phyloP scores from a whole-genome alignment of 2,888 invertebrate species.

The Caenorhabditis uteleia region DNA sequence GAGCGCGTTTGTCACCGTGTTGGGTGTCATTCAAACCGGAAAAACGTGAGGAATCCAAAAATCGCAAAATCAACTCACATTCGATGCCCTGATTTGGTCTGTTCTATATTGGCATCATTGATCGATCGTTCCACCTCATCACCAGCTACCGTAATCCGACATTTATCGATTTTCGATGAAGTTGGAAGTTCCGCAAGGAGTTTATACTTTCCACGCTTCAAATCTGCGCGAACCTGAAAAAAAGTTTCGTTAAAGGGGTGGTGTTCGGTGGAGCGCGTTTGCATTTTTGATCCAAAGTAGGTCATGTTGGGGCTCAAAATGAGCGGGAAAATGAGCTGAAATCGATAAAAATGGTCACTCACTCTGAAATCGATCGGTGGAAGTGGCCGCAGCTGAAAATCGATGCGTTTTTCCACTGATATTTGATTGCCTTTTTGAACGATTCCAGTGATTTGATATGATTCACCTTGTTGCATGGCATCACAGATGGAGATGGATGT shows the following conservation, averaged over 20 bases:
- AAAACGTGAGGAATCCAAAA: background rate
- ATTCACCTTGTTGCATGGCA: slow-evolving; percentile 56
- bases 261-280: too few relatives aligned
- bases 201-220: slow-evolving; percentile 58
- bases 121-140: slow-evolving; percentile 50
- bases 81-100: slow-evolving; percentile 39
- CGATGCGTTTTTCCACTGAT: slow-evolving; percentile 51
- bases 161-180: slow-evolving; percentile 48
- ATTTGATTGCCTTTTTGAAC: slow-evolving; percentile 58
- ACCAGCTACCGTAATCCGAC: slow-evolving; percentile 54
- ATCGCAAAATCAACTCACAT: slow-evolving; percentile 8
- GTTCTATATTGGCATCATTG: slow-evolving; percentile 46
- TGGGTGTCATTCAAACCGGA: too few relatives aligned
- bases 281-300: background rate
- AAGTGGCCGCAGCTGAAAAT: slow-evolving; percentile 61
- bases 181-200: slow-evolving; percentile 49
- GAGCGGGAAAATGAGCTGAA: too few relatives aligned
- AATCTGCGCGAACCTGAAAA: slow-evolving; percentile 47
- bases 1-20: background rate
- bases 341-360: too few relatives aligned
- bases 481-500: slow-evolving; percentile 51
- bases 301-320: background rate
- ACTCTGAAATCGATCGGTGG: slow-evolving; percentile 60
- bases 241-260: too few relatives aligned
- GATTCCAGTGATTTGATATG: slow-evolving; percentile 58